A percentile compares a stretch with the other conserved stretches of the same genome.
Conservation (phyloP, 2,888 invertebrate species). For the Ormyrus rosae region DNA sequence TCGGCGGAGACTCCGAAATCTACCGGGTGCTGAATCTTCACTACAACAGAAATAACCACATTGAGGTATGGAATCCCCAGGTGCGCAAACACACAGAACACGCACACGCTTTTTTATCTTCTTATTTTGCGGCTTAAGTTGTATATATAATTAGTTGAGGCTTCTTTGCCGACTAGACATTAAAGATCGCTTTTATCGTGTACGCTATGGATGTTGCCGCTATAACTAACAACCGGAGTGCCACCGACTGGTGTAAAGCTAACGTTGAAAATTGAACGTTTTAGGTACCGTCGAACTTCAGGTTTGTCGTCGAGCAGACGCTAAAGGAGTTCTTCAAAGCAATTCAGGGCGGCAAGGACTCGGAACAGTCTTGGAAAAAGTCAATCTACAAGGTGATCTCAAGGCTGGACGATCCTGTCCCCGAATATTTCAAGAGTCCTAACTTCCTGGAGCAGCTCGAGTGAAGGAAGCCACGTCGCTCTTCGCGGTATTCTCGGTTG, state of each 20-base stretch:
- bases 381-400: conserved; percentile 99
- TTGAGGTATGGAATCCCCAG: conserved; percentile 89
- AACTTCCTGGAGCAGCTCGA: conserved; percentile 99
- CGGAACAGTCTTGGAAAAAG: conserved; percentile 99
- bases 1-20: conserved; percentile 96
- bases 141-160: neutral
- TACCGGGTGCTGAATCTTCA: conserved; percentile 98
- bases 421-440: conserved; percentile 99
- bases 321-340: conserved; percentile 99
- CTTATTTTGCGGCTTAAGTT: conserved; percentile 48
- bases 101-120: conserved; percentile 64
- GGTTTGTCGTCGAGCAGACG: conserved; percentile 97
- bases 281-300: conserved; percentile 98
- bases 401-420: conserved; percentile 98
- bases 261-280: conserved; percentile 27
- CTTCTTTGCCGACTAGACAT: neutral
- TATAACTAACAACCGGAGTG: neutral
- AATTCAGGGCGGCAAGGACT: conserved; percentile 96
- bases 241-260: neutral
- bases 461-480: conserved; percentile 77
- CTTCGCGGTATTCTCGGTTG: conserved; percentile 60
- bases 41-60: conserved; percentile 98
- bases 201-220: conserved; percentile 36
- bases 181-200: conserved; percentile 23
- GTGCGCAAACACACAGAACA: conserved; percentile 78